These are phyloP conservation scores for Lethenteron camtschaticum DNA, from an alignment of 2,113 vertebrate species.

Conservation along the genomic window DNA sequence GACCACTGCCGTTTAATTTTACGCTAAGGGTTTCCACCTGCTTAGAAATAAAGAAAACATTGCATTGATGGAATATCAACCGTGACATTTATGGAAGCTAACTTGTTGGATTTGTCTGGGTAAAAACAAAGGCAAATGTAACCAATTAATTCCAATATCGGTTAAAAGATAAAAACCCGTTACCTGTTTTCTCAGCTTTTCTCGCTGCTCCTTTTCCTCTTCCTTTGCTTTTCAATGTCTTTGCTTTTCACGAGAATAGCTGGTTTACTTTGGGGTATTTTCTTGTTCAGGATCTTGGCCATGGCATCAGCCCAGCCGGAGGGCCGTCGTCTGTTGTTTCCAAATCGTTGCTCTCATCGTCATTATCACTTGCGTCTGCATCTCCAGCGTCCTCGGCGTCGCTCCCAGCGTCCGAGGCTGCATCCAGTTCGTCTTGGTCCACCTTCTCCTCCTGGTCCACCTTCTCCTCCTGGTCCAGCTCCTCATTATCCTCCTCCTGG, in stretches of 20 bases:
- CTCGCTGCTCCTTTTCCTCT: constrained; percentile 27
- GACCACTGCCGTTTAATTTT: background rate
- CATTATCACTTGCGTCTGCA: constrained; percentile 8
- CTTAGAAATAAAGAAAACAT: background rate
- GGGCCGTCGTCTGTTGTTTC: constrained; percentile 15
- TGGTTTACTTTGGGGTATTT: constrained; percentile 25
- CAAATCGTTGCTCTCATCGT: background rate
- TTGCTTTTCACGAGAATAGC: constrained; percentile 56
- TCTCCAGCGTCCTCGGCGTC: background rate
- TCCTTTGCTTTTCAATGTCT: constrained; percentile 39
- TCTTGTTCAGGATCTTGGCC: constrained; percentile 66
- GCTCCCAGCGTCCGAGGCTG: constrained; percentile 10
- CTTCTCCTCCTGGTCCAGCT: too few species aligned
- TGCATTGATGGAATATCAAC: background rate
- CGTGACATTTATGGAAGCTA: background rate
- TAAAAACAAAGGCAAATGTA: background rate
- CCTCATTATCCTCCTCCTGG: too few species aligned
- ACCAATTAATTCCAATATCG: background rate
- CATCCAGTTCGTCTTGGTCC: too few species aligned
- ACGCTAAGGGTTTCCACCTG: background rate
- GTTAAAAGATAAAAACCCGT: background rate
- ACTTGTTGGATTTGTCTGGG: background rate
- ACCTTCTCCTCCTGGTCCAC: too few species aligned
- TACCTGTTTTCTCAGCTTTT: constrained; percentile 47
- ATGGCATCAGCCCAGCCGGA: constrained; percentile 77